Evolutionary conservation across 2,888 invertebrate genomes (phyloP), one percentile per base, ranked within the genome.

Genomic region (Seladonia tumulorum): DNA sequence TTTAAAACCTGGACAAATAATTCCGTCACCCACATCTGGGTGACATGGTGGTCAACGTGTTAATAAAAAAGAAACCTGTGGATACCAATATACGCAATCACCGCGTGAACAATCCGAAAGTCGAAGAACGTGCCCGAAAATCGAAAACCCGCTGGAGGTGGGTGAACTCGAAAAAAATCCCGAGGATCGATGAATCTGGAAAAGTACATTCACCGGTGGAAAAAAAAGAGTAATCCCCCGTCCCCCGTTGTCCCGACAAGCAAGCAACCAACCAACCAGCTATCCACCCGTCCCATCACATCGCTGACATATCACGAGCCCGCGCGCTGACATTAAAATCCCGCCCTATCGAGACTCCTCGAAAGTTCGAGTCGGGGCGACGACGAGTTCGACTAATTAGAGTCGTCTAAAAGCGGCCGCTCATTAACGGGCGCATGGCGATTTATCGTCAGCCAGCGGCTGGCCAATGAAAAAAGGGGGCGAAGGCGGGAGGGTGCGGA

Each of bases 351-450:
- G 81, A 78, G 75, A 29, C 77, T 70, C 66, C 53, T 70, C 68
- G 77, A 77, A 77, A 77, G 53, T 77, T 77, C 77, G 70, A 53
- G 47, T 45, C 53, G 60, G 60, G 14, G 39, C 25, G 75, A 49
- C 68, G 81, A 72, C 66, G 60, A 76, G 75, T 66, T 82, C 76
- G 66, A 79, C 87, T 87, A 86, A 88, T 88, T 82, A 82, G 70
- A 77, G 60, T 73, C 72, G 79, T 68, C 83, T 73, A 53, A 63
- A 60, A 71, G 63, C 68, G 66, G 76, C 22, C 53, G 79, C 76
- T 83, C 83, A 74, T 83, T 83, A 83, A 85, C 76, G 79, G 78
- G 76, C 45, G 73, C 79, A 76, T 45, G 79, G 74, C 79, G 78
- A 85, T 83, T 85, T 85, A 83, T 71, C 75, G 78, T 53, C 82